Evolutionary conservation across 2,113 vertebrate species (phyloP).

Genomic region (Otolemur garnettii): DNA sequence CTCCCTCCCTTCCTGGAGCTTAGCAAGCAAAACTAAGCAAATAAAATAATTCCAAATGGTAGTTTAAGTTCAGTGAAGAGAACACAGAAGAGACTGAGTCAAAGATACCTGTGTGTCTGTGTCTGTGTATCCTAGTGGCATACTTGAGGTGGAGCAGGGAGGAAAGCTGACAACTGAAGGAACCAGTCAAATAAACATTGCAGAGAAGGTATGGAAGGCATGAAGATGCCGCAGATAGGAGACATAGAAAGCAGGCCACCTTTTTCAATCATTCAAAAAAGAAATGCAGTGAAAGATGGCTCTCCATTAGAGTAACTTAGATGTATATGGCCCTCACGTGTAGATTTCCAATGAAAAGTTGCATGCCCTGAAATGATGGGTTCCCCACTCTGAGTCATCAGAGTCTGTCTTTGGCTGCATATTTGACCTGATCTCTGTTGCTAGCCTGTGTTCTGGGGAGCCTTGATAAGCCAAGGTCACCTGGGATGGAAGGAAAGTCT

Average conservation of each 20-base stretch:
- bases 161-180: not conserved
- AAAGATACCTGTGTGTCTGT: not conserved
- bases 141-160: not conserved
- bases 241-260: not conserved
- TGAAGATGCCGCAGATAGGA: not conserved
- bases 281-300: not conserved
- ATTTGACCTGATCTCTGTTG: not conserved
- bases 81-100: not conserved
- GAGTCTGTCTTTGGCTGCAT: not conserved
- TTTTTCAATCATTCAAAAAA: not conserved
- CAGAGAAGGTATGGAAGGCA: not conserved
- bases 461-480: not conserved
- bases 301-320: not conserved
- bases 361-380: not conserved
- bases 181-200: not conserved
- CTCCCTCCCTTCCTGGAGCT: not conserved
- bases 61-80: not conserved
- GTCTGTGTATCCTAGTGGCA: not conserved
- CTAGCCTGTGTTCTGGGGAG: not conserved
- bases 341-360: not conserved
- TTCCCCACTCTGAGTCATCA: not conserved
- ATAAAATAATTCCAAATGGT: not conserved
- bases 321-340: not conserved
- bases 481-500: not conserved
- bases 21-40: slow-evolving; percentile 23